A percentile compares a stretch with the other conserved stretches of the same genome.
phyloP scores from a whole-genome alignment of 1,140 invertebrate genomes.

The Oreohelix idahoensis region DNA sequence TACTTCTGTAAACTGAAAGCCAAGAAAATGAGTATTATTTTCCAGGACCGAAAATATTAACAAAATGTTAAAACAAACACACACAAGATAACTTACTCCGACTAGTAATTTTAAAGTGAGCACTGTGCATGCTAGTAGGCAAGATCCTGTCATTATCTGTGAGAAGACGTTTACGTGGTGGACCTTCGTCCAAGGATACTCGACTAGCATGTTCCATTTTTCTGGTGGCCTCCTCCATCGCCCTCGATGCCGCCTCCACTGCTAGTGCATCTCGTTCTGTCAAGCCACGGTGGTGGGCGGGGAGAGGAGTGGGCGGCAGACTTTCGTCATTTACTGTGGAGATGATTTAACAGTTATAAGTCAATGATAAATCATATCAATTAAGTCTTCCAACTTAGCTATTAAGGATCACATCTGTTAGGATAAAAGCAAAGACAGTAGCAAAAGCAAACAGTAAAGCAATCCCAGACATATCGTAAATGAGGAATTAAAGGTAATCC shows the following conservation, averaged over 20 bases:
- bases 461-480: no score
- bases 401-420: no score
- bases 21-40: no score
- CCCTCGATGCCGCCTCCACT: conserved; percentile 71
- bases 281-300: conserved; percentile 64
- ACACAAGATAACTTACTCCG: conserved; percentile 85
- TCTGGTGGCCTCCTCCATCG: conserved; percentile 71
- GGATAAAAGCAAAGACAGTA: no score
- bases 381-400: no score
- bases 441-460: no score
- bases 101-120: conserved; percentile 91
- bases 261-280: conserved; percentile 72
- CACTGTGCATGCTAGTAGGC: conserved; percentile 75
- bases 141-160: conserved; percentile 72
- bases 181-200: conserved; percentile 61
- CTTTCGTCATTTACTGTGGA: conserved; percentile 62
- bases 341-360: neutral
- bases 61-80: no score
- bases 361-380: no score
- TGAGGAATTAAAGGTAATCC: no score
- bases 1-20: no score
- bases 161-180: conserved; percentile 71
- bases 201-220: conserved; percentile 70
- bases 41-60: no score
- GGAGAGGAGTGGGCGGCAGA: conserved; percentile 60